Percentiles rank a stretch among this genome's conserved stretches.
Conservation (phyloP, 1,140 invertebrate species). For the Spodoptera frugiperda region DNA sequence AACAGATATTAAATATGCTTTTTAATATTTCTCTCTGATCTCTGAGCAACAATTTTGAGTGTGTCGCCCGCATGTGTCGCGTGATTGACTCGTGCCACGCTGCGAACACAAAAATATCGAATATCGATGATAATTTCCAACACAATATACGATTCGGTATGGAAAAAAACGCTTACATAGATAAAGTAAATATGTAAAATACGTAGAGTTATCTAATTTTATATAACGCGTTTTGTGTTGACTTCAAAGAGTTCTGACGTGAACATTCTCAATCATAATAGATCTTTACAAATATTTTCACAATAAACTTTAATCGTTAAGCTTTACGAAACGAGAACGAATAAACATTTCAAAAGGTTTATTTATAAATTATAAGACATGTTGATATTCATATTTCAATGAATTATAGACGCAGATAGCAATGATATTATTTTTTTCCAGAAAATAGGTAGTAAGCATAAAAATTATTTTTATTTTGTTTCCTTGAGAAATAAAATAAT, state of each 20-base stretch:
- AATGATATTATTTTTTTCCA: too few species aligned
- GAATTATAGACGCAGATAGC: too few species aligned
- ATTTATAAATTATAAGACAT: too few species aligned
- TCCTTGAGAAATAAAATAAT: too few species aligned
- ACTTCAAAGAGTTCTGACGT: neutral
- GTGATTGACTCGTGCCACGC: constrained; percentile 71
- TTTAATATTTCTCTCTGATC: constrained; percentile 70
- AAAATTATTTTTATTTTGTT: too few species aligned
- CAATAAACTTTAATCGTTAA: neutral
- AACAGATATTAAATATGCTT: constrained; percentile 58
- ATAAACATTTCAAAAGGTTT: neutral
- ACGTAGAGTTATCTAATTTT: constrained; percentile 4
- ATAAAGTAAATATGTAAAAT: constrained; percentile 6
- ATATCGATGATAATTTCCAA: constrained; percentile 48
- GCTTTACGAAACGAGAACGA: neutral
- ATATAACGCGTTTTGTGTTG: neutral
- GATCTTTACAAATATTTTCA: neutral
- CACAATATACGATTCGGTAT: constrained; percentile 5
- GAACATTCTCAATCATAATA: neutral
- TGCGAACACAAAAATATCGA: constrained; percentile 66
- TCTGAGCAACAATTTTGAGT: constrained; percentile 69
- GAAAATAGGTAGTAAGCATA: too few species aligned
- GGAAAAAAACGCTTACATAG: constrained; percentile 14
- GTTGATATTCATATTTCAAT: too few species aligned
- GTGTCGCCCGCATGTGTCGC: constrained; percentile 70